These are phyloP conservation scores for Sebastes nivosus DNA, from an alignment of 2,797 vertebrate genomes.

Conservation along the genomic window DNA sequence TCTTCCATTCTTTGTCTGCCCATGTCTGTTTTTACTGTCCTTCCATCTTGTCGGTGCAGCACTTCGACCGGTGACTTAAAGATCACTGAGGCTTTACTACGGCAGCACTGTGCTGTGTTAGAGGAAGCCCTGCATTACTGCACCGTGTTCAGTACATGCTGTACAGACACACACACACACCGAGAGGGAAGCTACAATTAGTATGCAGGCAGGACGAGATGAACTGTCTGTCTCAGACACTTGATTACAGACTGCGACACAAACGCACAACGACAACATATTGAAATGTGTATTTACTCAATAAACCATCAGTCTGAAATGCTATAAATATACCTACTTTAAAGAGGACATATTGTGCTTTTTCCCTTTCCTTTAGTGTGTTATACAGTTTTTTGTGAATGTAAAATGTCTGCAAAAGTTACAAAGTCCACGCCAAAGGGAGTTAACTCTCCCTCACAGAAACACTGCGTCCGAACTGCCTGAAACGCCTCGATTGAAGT, in stretches of 20 bases:
- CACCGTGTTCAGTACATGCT: constrained; percentile 8
- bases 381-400: too few relatives aligned
- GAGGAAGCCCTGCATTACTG: constrained; percentile 34
- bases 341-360: neutral
- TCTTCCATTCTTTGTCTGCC: neutral
- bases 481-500: fast-evolving
- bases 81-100: constrained; percentile 50
- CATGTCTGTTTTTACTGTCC: neutral
- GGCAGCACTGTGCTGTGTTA: constrained; percentile 26
- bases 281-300: neutral
- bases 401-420: too few relatives aligned
- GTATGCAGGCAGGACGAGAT: constrained; percentile 10
- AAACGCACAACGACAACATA: neutral
- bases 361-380: too few relatives aligned
- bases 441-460: fast-evolving
- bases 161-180: constrained; percentile 14
- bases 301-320: neutral
- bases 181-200: constrained; percentile 10
- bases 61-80: constrained; percentile 9
- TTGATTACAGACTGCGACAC: neutral
- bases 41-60: neutral
- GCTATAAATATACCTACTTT: neutral
- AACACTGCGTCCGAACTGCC: too few relatives aligned
- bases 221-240: neutral
- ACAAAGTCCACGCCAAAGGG: too few relatives aligned